Percentiles rank a stretch among this genome's conserved stretches.
Conservation (phyloP, 2,888 invertebrate species). For the Toxonevra muliebris region DNA sequence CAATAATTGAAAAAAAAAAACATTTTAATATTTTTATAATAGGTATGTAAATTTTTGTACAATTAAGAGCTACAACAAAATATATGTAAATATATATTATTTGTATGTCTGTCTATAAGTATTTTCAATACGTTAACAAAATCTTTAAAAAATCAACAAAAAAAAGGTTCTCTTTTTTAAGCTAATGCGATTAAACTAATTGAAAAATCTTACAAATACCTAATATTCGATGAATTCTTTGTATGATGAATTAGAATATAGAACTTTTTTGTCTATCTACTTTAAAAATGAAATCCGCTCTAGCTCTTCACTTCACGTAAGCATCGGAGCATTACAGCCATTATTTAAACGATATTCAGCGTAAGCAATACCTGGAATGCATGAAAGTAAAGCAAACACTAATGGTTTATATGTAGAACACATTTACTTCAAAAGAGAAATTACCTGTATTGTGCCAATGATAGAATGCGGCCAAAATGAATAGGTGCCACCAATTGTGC, state of each 20-base stretch:
- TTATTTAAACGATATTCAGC: slow-evolving; percentile 59
- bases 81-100: too few species aligned
- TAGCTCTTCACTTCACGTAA: slow-evolving; percentile 35
- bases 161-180: not conserved
- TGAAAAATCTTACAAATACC: slow-evolving; percentile 8
- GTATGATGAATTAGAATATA: not conserved
- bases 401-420: not conserved
- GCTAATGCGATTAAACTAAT: slow-evolving; percentile 7
- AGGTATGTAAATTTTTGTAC: too few species aligned
- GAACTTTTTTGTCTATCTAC: too few species aligned
- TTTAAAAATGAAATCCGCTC: not conserved
- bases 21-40: too few species aligned
- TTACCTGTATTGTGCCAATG: slow-evolving; percentile 85
- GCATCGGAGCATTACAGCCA: slow-evolving; percentile 51
- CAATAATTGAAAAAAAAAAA: too few species aligned
- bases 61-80: too few species aligned
- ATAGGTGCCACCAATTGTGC: slow-evolving; percentile 97
- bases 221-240: slow-evolving; percentile 5
- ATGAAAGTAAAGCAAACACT: slow-evolving; percentile 1
- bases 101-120: too few species aligned
- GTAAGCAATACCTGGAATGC: slow-evolving; percentile 49
- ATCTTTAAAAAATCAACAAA: not conserved
- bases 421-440: too few species aligned
- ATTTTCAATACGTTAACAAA: not conserved
- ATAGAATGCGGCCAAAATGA: slow-evolving; percentile 87